Base-by-base conservation (phyloP, 2,113 vertebrate genomes). In the Larimichthys crocea region DNA sequence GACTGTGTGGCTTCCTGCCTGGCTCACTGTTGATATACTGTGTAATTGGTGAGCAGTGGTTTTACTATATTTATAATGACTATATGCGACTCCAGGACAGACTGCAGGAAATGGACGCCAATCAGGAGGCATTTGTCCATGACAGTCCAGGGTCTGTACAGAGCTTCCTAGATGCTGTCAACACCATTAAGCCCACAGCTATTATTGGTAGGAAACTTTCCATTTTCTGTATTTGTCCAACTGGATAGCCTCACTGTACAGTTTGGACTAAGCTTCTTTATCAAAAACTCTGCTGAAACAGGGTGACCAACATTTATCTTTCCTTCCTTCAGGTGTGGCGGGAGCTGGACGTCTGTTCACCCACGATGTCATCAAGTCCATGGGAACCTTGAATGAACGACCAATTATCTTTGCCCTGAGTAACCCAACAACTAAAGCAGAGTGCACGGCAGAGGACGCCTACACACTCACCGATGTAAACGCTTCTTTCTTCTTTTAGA, bases 361-460 rank as follows among this genome's bases (percentile, higher is more conserved):
- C 44, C 92, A 95, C 19, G 96, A 96, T 0, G 96, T 99, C 62
- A 94, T 99, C 79, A 96, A 87, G 84, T 89, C 96, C 5, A 99
- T 99, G 97, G 97, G 94, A 3, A 44, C 89, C 0, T 93, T 97
- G 81, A 99, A 99, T 15, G 95, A 99, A 62, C 92, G 93, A 0
- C 98, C 98, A 59, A 94, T 99, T 20, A 96, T 99, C 69, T 99
- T 99, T 83, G 98, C 98, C 0, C 93, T 99, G 1, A 99, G 98
- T 83, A 99, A 99, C 92, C 98, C 98, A 1, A 99, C 98, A 0
- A 91, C 42, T 3, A 96, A 97, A 88, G 97, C 98, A 0, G 98
- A 99, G 74, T 99, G 98, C 89, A 99, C 97, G 0, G 97, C 98
- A 0, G 98, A 99, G 88, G 98, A 99, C 1, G 98, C 98, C 0